phyloP scores from a whole-genome alignment of 2,113 vertebrate genomes.

The Daubentonia madagascariensis region DNA sequence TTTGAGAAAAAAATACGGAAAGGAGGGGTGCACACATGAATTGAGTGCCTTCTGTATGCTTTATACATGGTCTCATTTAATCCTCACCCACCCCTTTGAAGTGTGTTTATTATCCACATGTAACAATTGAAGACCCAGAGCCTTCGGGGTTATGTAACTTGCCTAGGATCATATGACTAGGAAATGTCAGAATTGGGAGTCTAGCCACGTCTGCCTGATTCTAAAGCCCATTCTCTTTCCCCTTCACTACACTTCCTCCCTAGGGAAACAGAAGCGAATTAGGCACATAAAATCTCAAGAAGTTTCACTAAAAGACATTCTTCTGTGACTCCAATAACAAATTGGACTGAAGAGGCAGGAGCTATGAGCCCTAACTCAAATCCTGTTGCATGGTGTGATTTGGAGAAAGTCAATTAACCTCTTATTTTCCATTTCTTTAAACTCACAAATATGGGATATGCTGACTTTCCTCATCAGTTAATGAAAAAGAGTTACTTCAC shows the following conservation, averaged over 20 bases:
- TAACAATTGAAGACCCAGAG: background rate
- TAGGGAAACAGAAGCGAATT: constrained; percentile 64
- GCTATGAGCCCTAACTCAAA: background rate
- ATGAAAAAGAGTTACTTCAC: background rate
- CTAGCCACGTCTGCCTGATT: constrained; percentile 50
- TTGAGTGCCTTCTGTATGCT: background rate
- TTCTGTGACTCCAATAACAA: constrained; percentile 60
- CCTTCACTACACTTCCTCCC: constrained; percentile 65
- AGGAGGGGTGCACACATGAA: background rate
- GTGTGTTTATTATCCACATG: background rate
- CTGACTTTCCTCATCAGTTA: background rate
- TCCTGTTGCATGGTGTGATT: background rate
- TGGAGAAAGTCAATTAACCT: constrained; percentile 30
- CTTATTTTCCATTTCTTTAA: background rate
- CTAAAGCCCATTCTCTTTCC: constrained; percentile 61
- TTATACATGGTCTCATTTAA: background rate
- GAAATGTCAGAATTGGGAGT: constrained; percentile 54
- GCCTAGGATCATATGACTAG: background rate
- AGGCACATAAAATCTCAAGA: constrained; percentile 68
- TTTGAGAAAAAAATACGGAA: background rate
- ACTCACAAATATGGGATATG: background rate
- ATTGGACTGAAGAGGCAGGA: background rate
- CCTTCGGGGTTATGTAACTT: background rate
- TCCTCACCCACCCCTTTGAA: background rate
- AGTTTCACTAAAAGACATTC: constrained; percentile 59